These are phyloP conservation scores for Orchesella flavescens DNA, from an alignment of 2,888 invertebrate species.

Conservation along the genomic window DNA sequence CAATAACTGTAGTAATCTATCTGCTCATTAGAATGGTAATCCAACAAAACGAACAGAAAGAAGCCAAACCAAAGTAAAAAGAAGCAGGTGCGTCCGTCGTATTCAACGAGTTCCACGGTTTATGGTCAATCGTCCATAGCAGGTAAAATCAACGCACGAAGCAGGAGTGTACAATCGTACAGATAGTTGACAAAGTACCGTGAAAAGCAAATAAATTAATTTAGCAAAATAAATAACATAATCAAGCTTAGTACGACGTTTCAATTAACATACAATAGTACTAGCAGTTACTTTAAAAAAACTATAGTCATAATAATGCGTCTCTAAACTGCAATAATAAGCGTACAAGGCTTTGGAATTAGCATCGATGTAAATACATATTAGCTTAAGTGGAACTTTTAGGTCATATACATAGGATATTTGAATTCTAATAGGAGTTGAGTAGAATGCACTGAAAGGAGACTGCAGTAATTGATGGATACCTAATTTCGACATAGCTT, in stretches of 20 bases:
- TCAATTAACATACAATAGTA: no score
- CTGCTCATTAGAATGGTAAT: constrained; percentile 28
- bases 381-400: no score
- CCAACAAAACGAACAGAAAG: constrained; percentile 44
- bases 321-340: no score
- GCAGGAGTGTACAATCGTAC: constrained; percentile 47
- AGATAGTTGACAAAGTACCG: constrained; percentile 18
- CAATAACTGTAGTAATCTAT: constrained; percentile 61
- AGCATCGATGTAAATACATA: no score
- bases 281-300: no score
- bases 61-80: constrained; percentile 31
- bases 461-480: no score
- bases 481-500: no score
- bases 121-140: constrained; percentile 25
- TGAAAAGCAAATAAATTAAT: constrained; percentile 53
- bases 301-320: no score
- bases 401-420: no score
- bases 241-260: neutral
- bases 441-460: no score
- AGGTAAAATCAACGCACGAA: constrained; percentile 46
- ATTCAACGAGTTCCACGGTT: constrained; percentile 25
- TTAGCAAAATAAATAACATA: neutral
- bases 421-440: no score
- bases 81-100: constrained; percentile 29
- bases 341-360: no score